A percentile compares a stretch with the other conserved stretches of the same genome.
Conservation (phyloP, 2,888 invertebrate species). For the Nymphalis polychloros region DNA sequence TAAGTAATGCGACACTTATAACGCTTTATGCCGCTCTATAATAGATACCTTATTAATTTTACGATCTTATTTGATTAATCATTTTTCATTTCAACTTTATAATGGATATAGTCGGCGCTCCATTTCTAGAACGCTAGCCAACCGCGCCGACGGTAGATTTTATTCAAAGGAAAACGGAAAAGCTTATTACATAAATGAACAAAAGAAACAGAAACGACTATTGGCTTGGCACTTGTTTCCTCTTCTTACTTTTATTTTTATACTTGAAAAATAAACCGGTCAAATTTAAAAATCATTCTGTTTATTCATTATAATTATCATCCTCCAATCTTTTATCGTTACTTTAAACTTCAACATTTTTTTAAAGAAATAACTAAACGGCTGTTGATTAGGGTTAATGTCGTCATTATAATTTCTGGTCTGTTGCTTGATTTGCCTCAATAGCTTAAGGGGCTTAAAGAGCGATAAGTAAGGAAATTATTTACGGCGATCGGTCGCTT, state of each 20-base stretch:
- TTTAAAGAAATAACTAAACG: constrained; percentile 17
- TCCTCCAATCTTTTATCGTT: neutral
- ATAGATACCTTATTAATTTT: constrained; percentile 38
- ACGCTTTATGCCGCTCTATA: constrained; percentile 24
- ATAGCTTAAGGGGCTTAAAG: constrained; percentile 3
- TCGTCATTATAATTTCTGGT: constrained; percentile 14
- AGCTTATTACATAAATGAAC: constrained; percentile 13
- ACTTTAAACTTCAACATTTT: neutral
- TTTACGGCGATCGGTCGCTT: constrained; percentile 13
- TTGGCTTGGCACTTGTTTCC: constrained; percentile 4
- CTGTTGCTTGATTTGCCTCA: constrained; percentile 25
- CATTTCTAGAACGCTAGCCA: constrained; percentile 8
- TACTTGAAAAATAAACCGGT: constrained; percentile 6
- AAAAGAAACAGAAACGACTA: constrained; percentile 8
- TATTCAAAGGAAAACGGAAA: constrained; percentile 12
- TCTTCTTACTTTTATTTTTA: neutral
- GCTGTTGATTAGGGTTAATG: constrained; percentile 21
- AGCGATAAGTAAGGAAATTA: constrained; percentile 16
- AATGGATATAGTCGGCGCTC: constrained; percentile 19
- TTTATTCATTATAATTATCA: constrained; percentile 6
- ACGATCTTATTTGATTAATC: constrained; percentile 37
- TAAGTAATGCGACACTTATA: constrained; percentile 31
- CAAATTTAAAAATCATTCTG: neutral
- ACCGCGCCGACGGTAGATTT: constrained; percentile 4
- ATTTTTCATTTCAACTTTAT: constrained; percentile 30